Conservation (phyloP, 2,888 invertebrate genomes). For the Synanthedon formicaeformis region DNA sequence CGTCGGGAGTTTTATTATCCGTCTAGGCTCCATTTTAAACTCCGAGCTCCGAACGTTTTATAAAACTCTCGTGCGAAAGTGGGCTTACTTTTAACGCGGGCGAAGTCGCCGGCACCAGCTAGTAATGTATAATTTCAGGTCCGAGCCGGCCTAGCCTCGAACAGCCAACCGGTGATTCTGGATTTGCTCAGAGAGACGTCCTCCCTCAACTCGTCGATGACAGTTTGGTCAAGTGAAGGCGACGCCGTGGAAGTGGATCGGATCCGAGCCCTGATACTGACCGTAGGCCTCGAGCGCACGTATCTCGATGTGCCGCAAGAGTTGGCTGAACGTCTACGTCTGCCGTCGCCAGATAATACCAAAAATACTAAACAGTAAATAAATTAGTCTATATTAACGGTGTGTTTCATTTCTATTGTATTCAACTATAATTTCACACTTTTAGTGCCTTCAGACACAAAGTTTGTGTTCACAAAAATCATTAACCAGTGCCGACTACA, state of each 20-base stretch:
- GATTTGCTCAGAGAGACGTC: slow-evolving; percentile 68
- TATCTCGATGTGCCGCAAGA: slow-evolving; percentile 83
- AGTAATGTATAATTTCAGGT: slow-evolving; percentile 25
- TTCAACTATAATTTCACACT: no score
- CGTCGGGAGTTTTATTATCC: no score
- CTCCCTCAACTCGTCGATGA: slow-evolving; percentile 74
- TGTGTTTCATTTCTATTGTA: background rate
- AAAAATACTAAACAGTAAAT: slow-evolving; percentile 27
- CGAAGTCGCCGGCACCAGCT: no score
- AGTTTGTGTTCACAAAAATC: no score
- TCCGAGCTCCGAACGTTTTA: no score
- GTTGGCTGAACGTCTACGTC: slow-evolving; percentile 59
- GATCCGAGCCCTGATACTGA: slow-evolving; percentile 75
- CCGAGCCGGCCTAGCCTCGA: slow-evolving; percentile 69
- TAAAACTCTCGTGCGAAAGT: no score
- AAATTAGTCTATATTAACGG: slow-evolving; percentile 6
- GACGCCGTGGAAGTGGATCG: slow-evolving; percentile 77
- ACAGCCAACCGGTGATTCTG: slow-evolving; percentile 72
- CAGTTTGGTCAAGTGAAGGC: slow-evolving; percentile 80
- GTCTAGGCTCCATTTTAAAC: no score
- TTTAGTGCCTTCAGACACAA: no score
- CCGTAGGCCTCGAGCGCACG: slow-evolving; percentile 75
- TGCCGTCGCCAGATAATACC: slow-evolving; percentile 35
- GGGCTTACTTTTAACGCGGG: no score
- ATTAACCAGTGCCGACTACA: no score